phyloP scores from a whole-genome alignment of 2,797 vertebrate genomes.

The Poliocrania exsul region DNA sequence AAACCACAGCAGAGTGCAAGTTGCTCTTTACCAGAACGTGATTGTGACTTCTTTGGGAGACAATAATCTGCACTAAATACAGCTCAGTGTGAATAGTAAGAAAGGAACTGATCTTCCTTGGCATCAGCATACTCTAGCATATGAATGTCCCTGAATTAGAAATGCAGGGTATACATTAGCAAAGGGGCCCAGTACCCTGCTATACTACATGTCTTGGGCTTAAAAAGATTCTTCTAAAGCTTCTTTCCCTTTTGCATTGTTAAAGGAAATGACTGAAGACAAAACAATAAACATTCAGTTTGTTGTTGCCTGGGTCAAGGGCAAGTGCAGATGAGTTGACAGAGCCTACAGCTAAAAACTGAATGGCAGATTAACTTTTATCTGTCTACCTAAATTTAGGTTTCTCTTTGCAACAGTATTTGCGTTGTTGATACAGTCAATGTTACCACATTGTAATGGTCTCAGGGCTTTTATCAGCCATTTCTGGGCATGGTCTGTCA shows the following conservation, averaged over 20 bases:
- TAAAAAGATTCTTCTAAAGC: not conserved
- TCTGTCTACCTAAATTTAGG: not conserved
- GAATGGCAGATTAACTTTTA: not conserved
- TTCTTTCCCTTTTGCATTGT: not conserved
- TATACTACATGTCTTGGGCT: not conserved
- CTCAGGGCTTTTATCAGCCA: not conserved
- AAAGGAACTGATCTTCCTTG: not conserved
- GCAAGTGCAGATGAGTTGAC: not conserved
- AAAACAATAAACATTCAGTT: conserved; percentile 12
- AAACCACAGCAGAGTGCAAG: not conserved
- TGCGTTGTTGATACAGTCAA: not conserved
- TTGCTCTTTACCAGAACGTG: not conserved
- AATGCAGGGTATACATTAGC: not conserved
- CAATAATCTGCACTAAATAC: not conserved
- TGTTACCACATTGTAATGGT: not conserved
- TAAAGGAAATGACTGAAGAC: conserved; percentile 35
- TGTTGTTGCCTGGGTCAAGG: conserved; percentile 13
- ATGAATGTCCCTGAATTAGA: not conserved
- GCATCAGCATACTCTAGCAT: not conserved
- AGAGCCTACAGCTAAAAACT: not conserved
- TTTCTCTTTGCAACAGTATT: not conserved
- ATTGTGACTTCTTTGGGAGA: not conserved
- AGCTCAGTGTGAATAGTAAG: not conserved
- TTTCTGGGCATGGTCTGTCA: rapidly evolving
- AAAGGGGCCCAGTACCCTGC: not conserved